Conservation (phyloP, 2,797 vertebrate genomes). For the Halcyon badia region DNA sequence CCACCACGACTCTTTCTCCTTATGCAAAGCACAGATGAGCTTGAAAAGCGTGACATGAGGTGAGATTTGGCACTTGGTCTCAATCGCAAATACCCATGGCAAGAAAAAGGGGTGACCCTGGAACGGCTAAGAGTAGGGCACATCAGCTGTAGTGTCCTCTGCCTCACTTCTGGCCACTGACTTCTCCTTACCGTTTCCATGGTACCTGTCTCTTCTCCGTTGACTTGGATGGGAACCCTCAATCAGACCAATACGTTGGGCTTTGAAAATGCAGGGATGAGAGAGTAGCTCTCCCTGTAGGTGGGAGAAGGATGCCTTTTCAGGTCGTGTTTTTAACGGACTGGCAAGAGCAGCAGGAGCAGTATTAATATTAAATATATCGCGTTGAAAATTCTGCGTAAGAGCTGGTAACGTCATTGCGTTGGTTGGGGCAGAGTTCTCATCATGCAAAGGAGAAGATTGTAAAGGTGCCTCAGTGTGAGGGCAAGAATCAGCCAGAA, state of each 20-base stretch:
- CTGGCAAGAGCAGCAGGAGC: neutral
- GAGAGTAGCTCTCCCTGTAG: neutral
- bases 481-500: neutral
- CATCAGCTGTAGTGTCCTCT: neutral
- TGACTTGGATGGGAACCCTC: neutral
- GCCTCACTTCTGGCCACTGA: neutral
- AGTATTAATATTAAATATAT: neutral
- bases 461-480: neutral
- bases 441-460: neutral
- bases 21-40: neutral
- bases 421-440: neutral
- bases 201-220: neutral
- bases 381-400: too few relatives aligned
- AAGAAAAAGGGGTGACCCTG: neutral
- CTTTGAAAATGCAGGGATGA: neutral
- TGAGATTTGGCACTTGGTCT: neutral
- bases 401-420: neutral
- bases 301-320: neutral
- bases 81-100: neutral
- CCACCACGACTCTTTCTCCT: neutral
- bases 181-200: neutral
- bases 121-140: neutral
- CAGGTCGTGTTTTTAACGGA: neutral
- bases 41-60: neutral
- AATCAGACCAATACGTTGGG: rapidly evolving